phyloP scores from a whole-genome alignment of 2,888 invertebrate species.

The Tolmerus cingulatus region DNA sequence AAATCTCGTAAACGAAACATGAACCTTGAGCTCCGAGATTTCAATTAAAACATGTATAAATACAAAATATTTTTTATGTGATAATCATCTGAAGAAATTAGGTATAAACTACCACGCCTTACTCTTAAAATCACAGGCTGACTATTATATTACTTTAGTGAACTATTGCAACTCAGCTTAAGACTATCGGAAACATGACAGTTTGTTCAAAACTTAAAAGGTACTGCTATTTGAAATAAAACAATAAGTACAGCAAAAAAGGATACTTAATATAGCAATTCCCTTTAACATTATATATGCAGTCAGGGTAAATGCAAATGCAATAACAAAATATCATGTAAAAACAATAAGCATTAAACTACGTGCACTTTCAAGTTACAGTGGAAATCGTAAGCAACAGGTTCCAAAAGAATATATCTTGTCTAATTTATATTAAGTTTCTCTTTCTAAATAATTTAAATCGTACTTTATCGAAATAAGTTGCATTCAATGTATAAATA shows the following conservation, averaged over 20 bases:
- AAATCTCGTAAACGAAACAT: conserved; percentile 10
- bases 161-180: conserved; percentile 30
- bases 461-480: neutral
- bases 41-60: neutral
- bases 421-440: neutral
- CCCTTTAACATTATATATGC: conserved; percentile 5
- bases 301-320: conserved; percentile 7
- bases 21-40: conserved; percentile 12
- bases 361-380: conserved; percentile 27
- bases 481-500: conserved; percentile 33
- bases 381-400: conserved; percentile 18
- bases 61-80: conserved; percentile 9
- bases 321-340: conserved; percentile 29
- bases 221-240: conserved; percentile 8
- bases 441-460: conserved; percentile 9
- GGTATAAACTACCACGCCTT: conserved; percentile 24
- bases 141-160: conserved; percentile 31
- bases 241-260: conserved; percentile 27
- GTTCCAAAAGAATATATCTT: conserved; percentile 20
- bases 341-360: conserved; percentile 22
- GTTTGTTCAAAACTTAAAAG: conserved; percentile 15
- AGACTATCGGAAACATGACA: conserved; percentile 12
- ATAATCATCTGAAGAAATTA: conserved; percentile 20
- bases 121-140: conserved; percentile 36
- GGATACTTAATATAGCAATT: neutral